Evolutionary conservation across 2,888 invertebrate species (phyloP).

Genomic region (Melanostoma scalare): DNA sequence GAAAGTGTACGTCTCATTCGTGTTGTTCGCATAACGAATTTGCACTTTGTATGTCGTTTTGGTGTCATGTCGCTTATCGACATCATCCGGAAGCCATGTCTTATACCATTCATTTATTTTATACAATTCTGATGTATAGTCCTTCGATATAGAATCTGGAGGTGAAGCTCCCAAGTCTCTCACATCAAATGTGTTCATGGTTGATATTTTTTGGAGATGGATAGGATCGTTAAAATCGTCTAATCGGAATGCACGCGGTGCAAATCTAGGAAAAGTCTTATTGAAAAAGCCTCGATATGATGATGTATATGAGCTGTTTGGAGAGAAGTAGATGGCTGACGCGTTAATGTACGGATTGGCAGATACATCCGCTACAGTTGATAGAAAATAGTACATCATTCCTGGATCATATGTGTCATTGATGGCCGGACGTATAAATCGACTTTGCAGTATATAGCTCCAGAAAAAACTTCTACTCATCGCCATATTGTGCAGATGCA

Average conservation of each 20-base stretch:
- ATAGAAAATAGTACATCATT: slow-evolving; percentile 98
- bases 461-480: slow-evolving; percentile 97
- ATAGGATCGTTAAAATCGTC: slow-evolving; percentile 98
- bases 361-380: slow-evolving; percentile 96
- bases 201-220: slow-evolving; percentile 96
- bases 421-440: slow-evolving; percentile 94
- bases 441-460: slow-evolving; percentile 95
- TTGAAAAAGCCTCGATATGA: slow-evolving; percentile 98
- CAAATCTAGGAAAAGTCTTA: slow-evolving; percentile 96
- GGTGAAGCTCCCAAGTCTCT: slow-evolving; percentile 93
- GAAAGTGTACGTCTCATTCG: slow-evolving; percentile 97
- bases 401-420: slow-evolving; percentile 98
- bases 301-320: slow-evolving; percentile 96
- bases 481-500: slow-evolving; percentile 98
- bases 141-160: slow-evolving; percentile 89
- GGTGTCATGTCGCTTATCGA: slow-evolving; percentile 91
- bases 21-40: slow-evolving; percentile 96
- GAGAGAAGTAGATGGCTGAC: slow-evolving; percentile 96
- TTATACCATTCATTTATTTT: slow-evolving; percentile 97
- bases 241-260: slow-evolving; percentile 94
- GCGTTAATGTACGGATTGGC: slow-evolving; percentile 95
- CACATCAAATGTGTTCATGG: slow-evolving; percentile 94
- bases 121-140: slow-evolving; percentile 95
- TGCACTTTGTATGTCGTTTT: slow-evolving; percentile 97
- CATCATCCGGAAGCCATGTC: slow-evolving; percentile 94